Base-by-base conservation (phyloP, 2,113 vertebrate species). In the Drymodes brunneopygia region DNA sequence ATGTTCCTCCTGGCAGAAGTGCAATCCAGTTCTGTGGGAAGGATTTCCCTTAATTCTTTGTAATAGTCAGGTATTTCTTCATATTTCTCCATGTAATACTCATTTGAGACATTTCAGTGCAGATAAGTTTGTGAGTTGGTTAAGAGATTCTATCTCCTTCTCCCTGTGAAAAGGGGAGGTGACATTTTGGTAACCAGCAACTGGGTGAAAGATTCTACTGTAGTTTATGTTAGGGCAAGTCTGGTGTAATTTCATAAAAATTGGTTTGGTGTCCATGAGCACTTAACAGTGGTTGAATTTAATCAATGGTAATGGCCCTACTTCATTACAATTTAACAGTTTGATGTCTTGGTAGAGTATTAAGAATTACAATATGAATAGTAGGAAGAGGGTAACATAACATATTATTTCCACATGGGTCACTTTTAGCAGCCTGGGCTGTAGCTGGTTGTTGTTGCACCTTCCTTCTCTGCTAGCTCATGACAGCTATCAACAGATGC, bases 1-100 rank as follows among this genome's bases (percentile, higher is more conserved):
- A 17, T n/a, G 6, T 40, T 69, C 18, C 15, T n/a, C 9, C 9
- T 14, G 19, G 15, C 0, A 0, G 11, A 58, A 69, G 9, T n/a
- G 7, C 18, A 69, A n/a, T 28, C 11, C 24, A 40, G 7, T 11
- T 6, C 11, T 23, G 9, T 7, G 8, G 21, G 62, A 23, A 65
- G 61, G 21, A 33, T 33, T 64, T 23, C 3, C 23, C 33, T 65
- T 44, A 40, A 33, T 33, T 65, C 40, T 33, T 44, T 65, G 14
- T 44, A 65, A 65, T 33, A 65, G 29, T 21, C 23, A 33, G 10
- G 21, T 44, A 44, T 44, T 44, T 33, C 62, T 65, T 44, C 21
- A 24, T 44, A 33, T 33, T 44, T 65, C 21, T 65, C 21, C 7
- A 4, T 64, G 15, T 33, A 33, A 16, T 44, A 64, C 14, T 33